Evolutionary conservation across 2,113 vertebrate genomes (phyloP), one percentile per base, ranked within the genome.

Genomic region (Stictonetta naevosa): DNA sequence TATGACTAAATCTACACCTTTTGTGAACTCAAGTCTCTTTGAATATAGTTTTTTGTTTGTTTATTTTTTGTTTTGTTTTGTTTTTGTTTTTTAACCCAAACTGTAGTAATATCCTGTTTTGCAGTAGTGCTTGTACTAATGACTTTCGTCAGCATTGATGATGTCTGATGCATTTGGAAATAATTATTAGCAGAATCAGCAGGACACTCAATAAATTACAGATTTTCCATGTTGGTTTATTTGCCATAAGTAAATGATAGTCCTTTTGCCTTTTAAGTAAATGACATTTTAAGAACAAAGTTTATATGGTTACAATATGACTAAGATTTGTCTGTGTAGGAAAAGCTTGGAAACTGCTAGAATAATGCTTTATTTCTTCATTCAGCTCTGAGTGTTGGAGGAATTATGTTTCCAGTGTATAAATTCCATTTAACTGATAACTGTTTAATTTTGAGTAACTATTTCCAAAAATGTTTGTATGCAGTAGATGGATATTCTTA

Each of bases 11-110:
- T 50, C 58, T 73, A 25, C 22, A 52, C 64, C n/a, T 74, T 64
- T 86, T 90, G 17, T 87, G 58, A 82, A 67, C 89, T 93, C 72
- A 11, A 40, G 34, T 67, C 22, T 92, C 73, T 46, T 90, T 96
- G 46, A 50, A n/a, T 21, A 4, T 59, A 69, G 36, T 38, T 7
- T 38, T 38, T 38, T 38, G 40, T 40, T 40, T 40, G n/a, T 40
- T 40, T 40, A 4, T 29, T 40, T 40, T 12, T 29, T 44, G 14
- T 42, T 42, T 15, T n/a, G n/a, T n/a, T n/a, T 16, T 42, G 11
- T 42, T 16, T 15, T 42, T 42, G 14, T 44, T 44, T 44, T 22
- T 48, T 22, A 48, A 48, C 20, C 5, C 21, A n/a, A 69, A 21
- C 48, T 62, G 10, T 44, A 66, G 33, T 58, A 79, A 10, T 29